Base-by-base conservation (phyloP, 2,113 vertebrate genomes). In the Athene noctua region DNA sequence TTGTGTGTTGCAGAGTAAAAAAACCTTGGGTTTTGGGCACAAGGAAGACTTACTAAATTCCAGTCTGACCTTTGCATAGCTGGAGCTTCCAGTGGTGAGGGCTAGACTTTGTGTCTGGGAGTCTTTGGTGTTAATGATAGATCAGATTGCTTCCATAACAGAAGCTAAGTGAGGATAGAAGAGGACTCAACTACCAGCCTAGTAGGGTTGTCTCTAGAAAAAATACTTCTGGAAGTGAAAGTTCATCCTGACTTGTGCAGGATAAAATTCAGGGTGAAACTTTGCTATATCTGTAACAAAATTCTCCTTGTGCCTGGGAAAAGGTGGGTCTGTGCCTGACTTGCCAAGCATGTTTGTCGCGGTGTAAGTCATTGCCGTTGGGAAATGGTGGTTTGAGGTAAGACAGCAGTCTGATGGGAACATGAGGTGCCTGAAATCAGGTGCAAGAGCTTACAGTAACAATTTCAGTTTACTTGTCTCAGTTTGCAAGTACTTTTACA, bases 241-340 rank as follows among this genome's bases (percentile, higher is more conserved):
- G 20, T 90, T 77, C 5, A 29, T 42, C 1, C 1, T 58, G 38
- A 34, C 15, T 36, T 78, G 27, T 15, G 0, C 2, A 49, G 68
- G 22, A 42, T 70, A 59, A 91, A 80, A 80, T 63, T 47, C n/a
- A 47, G 34, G 18, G 16, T 72, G 49, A 58, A 68, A 29, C 42
- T 71, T 72, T 20, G 13, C 29, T 46, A 0, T 23, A 55, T 4
- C 49, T 1, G 0, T 57, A 15, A 47, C 13, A 34, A 52, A 71
- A 22, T 40, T 93, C 17, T 66, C 22, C 5, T 8, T 67, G 59
- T 59, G 57, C 26, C 8, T 72, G 61, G 59, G 46, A 40, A 68
- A 72, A 84, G 86, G 77, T 52, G 59, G 22, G 62, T 58, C 54
- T 38, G 11, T 75, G 47, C 36, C 59, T 59, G 65, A 67, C 85